Evolutionary conservation across 2,888 invertebrate genomes (phyloP).

Genomic region (Troides oblongomaculatus): DNA sequence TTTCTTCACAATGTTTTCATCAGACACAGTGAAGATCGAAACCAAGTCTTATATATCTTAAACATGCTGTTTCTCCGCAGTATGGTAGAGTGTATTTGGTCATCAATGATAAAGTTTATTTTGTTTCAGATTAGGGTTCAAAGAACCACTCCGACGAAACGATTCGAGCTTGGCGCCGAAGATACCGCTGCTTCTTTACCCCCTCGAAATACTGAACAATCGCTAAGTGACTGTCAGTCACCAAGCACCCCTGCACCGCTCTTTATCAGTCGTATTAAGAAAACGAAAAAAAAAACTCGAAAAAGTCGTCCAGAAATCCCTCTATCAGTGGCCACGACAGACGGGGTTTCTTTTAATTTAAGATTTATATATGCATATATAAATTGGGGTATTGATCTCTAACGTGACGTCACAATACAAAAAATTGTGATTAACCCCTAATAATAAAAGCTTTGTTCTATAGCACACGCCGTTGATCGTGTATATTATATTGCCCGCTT

Average conservation of each 20-base stretch:
- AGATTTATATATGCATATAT: constrained; percentile 75
- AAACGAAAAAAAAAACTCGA: constrained; percentile 60
- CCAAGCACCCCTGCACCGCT: constrained; percentile 67
- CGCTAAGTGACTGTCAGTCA: constrained; percentile 74
- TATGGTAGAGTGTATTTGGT: no score
- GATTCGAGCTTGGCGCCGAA: constrained; percentile 67
- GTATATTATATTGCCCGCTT: constrained; percentile 63
- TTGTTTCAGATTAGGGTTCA: constrained; percentile 73
- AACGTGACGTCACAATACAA: constrained; percentile 74
- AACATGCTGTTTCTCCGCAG: no score
- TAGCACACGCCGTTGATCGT: constrained; percentile 60
- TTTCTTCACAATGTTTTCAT: no score
- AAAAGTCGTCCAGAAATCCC: constrained; percentile 44
- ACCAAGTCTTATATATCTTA: no score
- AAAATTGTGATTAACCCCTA: constrained; percentile 59
- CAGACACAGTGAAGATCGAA: no score
- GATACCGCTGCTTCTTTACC: constrained; percentile 49
- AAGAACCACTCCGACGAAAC: constrained; percentile 67
- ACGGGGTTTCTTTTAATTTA: constrained; percentile 48
- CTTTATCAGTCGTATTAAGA: constrained; percentile 66
- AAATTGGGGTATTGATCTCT: constrained; percentile 73
- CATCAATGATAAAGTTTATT: constrained; percentile 5
- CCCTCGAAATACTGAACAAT: constrained; percentile 62
- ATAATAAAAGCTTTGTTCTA: constrained; percentile 53
- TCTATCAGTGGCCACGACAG: constrained; percentile 76